Evolutionary conservation across 2,113 vertebrate species (phyloP), one percentile per base, ranked within the genome.

Genomic region (Macquaria australasica): DNA sequence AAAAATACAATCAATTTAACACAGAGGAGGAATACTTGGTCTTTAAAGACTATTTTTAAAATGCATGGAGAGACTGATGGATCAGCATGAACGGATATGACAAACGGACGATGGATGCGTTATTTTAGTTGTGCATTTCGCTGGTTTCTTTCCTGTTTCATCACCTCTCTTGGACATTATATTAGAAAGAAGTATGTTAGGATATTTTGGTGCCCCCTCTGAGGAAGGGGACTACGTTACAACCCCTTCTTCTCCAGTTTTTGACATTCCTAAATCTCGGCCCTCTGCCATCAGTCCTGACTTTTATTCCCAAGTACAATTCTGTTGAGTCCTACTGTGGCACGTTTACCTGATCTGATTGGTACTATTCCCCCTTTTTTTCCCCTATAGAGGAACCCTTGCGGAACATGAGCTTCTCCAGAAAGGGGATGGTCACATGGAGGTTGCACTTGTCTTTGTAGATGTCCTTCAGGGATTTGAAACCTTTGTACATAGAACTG

Each of bases 391-490:
- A 79, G 77, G 85, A 87, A 82, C 67, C 66, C 68, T 59, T 84
- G 51, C 21, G 51, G 51, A 53, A 53, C 87, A 87, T 69, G 69
- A 92, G 81, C 81, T 82, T 92, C 87, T 88, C 89, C 82, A 70
- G 80, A 84, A 79, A 77, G 78, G 78, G 80, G 86, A 79, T 51
- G 75, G 82, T 84, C 73, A 87, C 85, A 75, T 62, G 78, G 92
- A 94, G 94, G 93, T 92, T 94, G 92, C 94, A 92, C 93, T 94
- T 88, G 91, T 91, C 89, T 95, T 95, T 93, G 88, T 95, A 87
- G 87, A 89, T 94, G 92, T 94, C 91, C 91, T 96, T 96, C 95
- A 95, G 95, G 95, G 93, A 96, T 94, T 91, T 93, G 90, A 93
- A 93, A 94, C 81, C 87, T 95, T 94, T 96, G 95, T 96, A 95